A percentile compares a stretch with the other conserved stretches of the same genome.
These are phyloP conservation scores for Nymphalis c-album DNA, from an alignment of 2,888 invertebrate genomes.

Conservation along the genomic window DNA sequence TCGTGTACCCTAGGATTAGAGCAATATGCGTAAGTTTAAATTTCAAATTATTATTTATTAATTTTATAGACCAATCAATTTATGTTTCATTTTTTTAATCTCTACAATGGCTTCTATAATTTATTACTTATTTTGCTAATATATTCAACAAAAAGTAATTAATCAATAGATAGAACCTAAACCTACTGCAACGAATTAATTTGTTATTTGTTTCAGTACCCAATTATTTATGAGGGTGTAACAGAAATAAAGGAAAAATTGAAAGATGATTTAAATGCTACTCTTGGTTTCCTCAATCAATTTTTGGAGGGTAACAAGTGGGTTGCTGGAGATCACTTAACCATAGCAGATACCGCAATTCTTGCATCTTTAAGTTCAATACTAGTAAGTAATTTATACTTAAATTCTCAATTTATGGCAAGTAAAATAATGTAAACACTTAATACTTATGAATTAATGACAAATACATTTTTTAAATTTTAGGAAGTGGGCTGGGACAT, in stretches of 20 bases:
- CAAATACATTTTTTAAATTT: constrained; percentile 57
- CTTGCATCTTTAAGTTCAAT: constrained; percentile 80
- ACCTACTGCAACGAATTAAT: background rate
- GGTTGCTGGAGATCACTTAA: constrained; percentile 82
- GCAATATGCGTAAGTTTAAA: constrained; percentile 80
- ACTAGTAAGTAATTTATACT: constrained; percentile 65
- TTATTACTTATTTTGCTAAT: no score
- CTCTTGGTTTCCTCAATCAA: constrained; percentile 81
- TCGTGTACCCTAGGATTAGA: constrained; percentile 83
- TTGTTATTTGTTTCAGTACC: constrained; percentile 72
- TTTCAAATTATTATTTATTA: background rate
- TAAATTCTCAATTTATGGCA: no score
- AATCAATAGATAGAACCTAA: no score
- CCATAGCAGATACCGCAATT: constrained; percentile 84
- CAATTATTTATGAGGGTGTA: constrained; percentile 81
- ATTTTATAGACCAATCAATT: background rate
- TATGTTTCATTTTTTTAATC: background rate
- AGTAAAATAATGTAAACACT: no score
- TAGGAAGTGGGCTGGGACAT: constrained; percentile 83
- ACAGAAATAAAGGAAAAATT: constrained; percentile 78
- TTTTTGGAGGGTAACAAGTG: constrained; percentile 82
- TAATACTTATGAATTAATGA: constrained; percentile 33
- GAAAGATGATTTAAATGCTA: constrained; percentile 79
- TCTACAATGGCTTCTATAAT: background rate
- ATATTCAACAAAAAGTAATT: no score